These are phyloP conservation scores for Stenodema calcarata DNA, from an alignment of 2,888 invertebrate species.

Conservation along the genomic window DNA sequence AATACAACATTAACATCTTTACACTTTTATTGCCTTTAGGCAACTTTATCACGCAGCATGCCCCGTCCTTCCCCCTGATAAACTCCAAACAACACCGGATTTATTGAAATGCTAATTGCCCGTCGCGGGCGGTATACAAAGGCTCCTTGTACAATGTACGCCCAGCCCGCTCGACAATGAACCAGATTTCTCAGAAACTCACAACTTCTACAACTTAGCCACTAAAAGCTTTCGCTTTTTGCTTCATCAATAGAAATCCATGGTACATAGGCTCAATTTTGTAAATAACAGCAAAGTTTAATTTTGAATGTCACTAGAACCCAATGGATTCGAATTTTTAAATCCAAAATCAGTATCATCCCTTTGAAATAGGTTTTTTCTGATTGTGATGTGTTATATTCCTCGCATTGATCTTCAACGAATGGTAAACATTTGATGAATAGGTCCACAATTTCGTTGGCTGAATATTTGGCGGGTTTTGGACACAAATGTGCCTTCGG, in stretches of 20 bases:
- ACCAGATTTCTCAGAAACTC: constrained; percentile 49
- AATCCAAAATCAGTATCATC: too few relatives aligned
- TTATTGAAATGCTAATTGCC: constrained; percentile 52
- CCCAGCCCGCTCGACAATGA: constrained; percentile 33
- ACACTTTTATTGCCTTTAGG: constrained; percentile 53
- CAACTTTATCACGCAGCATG: constrained; percentile 47
- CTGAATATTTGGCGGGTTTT: too few relatives aligned
- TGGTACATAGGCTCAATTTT: not conserved
- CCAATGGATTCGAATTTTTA: too few relatives aligned
- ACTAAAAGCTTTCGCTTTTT: constrained; percentile 36
- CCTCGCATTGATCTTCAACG: too few relatives aligned
- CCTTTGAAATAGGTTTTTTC: too few relatives aligned
- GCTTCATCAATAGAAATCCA: not conserved
- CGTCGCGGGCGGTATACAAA: constrained; percentile 35
- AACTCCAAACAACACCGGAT: constrained; percentile 51
- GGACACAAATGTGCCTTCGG: too few relatives aligned
- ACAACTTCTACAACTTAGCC: constrained; percentile 42
- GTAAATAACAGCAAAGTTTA: too few relatives aligned
- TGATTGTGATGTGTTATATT: too few relatives aligned
- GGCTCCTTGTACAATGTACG: constrained; percentile 42
- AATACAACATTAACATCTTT: constrained; percentile 53
- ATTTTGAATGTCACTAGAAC: too few relatives aligned
- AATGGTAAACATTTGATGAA: too few relatives aligned
- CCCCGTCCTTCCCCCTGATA: constrained; percentile 43
- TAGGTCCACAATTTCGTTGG: too few relatives aligned